A percentile compares a stretch with the other conserved stretches of the same genome.
phyloP scores from a whole-genome alignment of 92 coral and sea anemone species.

The Parazoanthus atlanticus region DNA sequence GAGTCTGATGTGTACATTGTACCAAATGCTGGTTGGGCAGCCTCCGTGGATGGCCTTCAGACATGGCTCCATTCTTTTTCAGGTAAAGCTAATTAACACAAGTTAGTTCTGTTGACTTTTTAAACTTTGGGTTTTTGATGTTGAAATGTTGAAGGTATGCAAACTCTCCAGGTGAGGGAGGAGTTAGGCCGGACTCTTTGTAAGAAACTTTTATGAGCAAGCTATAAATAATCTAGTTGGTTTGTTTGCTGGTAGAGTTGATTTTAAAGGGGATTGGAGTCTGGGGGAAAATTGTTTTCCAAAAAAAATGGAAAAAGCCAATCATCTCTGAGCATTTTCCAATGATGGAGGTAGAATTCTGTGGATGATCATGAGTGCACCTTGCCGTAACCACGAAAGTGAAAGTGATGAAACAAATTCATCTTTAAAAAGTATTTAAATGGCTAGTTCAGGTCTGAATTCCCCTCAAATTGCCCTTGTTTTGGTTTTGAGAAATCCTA shows the following conservation, averaged over 20 bases:
- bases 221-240: neutral
- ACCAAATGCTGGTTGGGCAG: constrained; percentile 75
- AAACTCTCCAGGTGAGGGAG: neutral
- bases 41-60: constrained; percentile 75
- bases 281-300: neutral
- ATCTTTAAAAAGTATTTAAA: no score
- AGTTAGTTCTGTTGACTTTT: neutral
- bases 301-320: no score
- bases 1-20: constrained; percentile 69
- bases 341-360: no score
- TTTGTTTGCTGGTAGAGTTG: neutral
- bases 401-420: neutral
- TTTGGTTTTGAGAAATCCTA: neutral
- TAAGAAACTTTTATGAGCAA: neutral
- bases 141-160: neutral
- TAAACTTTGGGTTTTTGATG: neutral
- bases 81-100: constrained; percentile 52
- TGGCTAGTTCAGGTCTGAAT: no score
- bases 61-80: constrained; percentile 56
- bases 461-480: neutral
- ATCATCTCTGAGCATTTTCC: no score
- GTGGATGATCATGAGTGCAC: neutral
- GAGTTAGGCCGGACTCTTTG: neutral
- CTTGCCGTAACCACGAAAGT: neutral
- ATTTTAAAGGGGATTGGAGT: neutral